Base-by-base conservation (phyloP, 1,140 invertebrate genomes). In the Helicoverpa armigera region DNA sequence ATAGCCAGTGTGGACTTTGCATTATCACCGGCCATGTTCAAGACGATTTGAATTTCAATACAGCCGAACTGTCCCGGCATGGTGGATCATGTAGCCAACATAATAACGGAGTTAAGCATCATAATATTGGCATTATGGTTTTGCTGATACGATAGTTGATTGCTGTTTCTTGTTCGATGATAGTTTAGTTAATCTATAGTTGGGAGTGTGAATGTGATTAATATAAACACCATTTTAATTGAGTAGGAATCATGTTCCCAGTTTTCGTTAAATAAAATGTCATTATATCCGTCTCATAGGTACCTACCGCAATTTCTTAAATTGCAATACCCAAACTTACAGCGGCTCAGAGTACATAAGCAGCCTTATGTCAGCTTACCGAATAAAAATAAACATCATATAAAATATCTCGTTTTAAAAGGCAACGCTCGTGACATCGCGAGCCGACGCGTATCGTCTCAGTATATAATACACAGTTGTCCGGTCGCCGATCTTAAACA, bases 401-500 rank as follows among this genome's bases (percentile, higher is more conserved):
- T 58, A 73, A 56, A 73, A 73, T 56, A 56, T 58, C 53, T 29
- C 16, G n/a, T 43, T 31, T 73, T 16, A 58, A 56, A 73, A 35
- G 23, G 3, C 29, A 13, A 58, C 48, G 48, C 70, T 58, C 53
- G 31, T 73, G 70, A 75, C 73, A 63, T 51, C 58, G 73, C 43
- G 50, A 7, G 53, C 65, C 63, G 43, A 77, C 63, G 50, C 65
- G 50, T 78, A 67, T 69, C 50, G 51, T 54, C 43, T 67, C 76
- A 48, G 76, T 79, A 79, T 79, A 79, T 79, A 79, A 79, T 79
- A 79, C 63, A 70, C 80, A 70, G 80, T 75, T 83, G 86, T 84
- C 83, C 82, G 79, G 77, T 82, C 80, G 63, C 58, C 80, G 83
- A 84, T 84, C 86, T 85, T 74, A 82, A 81, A 80, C 84, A 87